phyloP scores from a whole-genome alignment of 2,888 invertebrate species.

The Trimorus sp. region DNA sequence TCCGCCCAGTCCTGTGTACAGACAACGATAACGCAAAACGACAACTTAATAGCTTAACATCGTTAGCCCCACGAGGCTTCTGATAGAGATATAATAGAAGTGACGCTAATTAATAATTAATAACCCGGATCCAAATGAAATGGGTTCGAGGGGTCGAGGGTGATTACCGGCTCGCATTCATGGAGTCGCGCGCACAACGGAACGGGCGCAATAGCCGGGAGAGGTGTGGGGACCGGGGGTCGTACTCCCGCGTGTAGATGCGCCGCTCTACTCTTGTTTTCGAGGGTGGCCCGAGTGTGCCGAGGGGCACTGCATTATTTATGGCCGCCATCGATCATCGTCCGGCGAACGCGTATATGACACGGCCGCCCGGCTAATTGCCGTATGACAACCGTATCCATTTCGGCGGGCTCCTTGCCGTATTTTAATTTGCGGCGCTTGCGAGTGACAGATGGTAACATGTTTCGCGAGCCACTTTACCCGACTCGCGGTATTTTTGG shows the following conservation, averaged over 20 bases:
- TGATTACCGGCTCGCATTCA: constrained; percentile 70
- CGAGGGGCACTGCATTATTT: constrained; percentile 80
- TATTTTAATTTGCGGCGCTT: constrained; percentile 79
- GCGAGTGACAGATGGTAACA: constrained; percentile 61
- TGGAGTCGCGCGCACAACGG: constrained; percentile 68
- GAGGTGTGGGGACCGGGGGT: constrained; percentile 32
- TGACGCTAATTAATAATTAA: constrained; percentile 81
- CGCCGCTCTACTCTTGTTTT: constrained; percentile 69
- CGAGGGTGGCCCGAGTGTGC: constrained; percentile 74
- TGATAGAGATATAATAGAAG: constrained; percentile 80
- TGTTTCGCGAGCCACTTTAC: constrained; percentile 49
- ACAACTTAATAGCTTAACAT: constrained; percentile 78
- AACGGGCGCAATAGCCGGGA: constrained; percentile 69
- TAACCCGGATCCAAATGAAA: constrained; percentile 81
- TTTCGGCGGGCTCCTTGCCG: constrained; percentile 76
- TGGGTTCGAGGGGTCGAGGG: constrained; percentile 77
- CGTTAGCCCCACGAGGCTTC: constrained; percentile 74
- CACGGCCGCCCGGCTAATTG: constrained; percentile 79
- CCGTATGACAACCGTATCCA: constrained; percentile 81
- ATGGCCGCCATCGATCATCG: constrained; percentile 81
- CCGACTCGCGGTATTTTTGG: constrained; percentile 33
- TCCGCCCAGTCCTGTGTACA: neutral
- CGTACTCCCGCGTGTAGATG: constrained; percentile 64
- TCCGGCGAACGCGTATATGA: constrained; percentile 71
- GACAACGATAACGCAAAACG: constrained; percentile 72